phyloP scores from a whole-genome alignment of 1,140 invertebrate species.

The Acromyrmex heyeri region DNA sequence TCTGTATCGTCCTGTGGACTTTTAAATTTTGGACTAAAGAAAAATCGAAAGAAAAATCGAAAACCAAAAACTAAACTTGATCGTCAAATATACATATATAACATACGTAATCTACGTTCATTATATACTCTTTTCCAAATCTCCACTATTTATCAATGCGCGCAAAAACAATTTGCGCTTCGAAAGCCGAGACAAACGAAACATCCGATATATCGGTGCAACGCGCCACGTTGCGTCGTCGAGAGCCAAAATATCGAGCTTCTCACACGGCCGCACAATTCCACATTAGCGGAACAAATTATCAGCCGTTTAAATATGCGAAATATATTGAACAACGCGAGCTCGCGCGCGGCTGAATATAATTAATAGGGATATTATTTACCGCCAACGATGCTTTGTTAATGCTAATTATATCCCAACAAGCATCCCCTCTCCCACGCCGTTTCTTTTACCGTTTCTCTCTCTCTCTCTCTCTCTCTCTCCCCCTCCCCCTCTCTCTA shows the following conservation, averaged over 20 bases:
- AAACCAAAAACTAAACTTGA: no score
- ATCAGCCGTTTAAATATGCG: constrained; percentile 65
- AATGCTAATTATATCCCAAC: constrained; percentile 69
- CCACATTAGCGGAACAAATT: constrained; percentile 66
- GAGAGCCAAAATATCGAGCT: constrained; percentile 1
- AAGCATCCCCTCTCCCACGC: background rate
- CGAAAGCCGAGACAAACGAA: background rate
- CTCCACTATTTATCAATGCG: background rate
- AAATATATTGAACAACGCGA: constrained; percentile 52
- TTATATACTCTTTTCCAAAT: constrained; percentile 7
- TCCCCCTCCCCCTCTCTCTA: background rate
- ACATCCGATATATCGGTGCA: constrained; percentile 12
- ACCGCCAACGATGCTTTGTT: constrained; percentile 68
- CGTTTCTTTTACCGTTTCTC: background rate
- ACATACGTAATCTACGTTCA: background rate
- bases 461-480: background rate
- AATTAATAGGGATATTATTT: constrained; percentile 77
- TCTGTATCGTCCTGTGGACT: no score
- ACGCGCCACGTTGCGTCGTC: background rate
- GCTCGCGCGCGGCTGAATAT: constrained; percentile 19
- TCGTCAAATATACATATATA: no score
- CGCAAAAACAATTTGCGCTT: constrained; percentile 18
- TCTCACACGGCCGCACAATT: constrained; percentile 18
- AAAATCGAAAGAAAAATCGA: no score
- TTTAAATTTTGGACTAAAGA: no score